Evolutionary conservation across 1,140 invertebrate genomes (phyloP).

Genomic region (Thalassaphorura encarpata): DNA sequence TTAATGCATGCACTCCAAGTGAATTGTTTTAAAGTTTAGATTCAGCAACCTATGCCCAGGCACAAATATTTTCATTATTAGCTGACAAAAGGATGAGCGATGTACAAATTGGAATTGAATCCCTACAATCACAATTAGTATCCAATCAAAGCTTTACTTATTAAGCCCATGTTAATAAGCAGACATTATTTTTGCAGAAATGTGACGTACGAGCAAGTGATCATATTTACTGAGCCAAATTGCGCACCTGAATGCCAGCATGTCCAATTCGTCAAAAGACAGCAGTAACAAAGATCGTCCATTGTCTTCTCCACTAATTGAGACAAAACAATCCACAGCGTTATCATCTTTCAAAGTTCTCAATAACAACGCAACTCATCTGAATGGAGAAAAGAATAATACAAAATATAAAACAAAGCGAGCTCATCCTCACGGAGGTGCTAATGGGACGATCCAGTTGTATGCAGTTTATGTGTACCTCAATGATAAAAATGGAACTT

Average conservation of each 20-base stretch:
- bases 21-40: not conserved
- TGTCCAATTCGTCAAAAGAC: not conserved
- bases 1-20: no score
- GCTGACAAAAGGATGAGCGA: not conserved
- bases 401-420: not conserved
- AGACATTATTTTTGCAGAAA: constrained; percentile 15
- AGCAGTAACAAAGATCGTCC: not conserved
- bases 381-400: not conserved
- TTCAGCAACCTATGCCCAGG: not conserved
- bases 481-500: constrained; percentile 28
- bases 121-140: not conserved
- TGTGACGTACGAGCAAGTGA: constrained; percentile 21
- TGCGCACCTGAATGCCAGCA: not conserved
- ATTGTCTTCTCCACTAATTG: not conserved
- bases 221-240: constrained; percentile 19
- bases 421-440: not conserved
- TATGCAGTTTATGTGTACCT: constrained; percentile 29
- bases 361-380: not conserved
- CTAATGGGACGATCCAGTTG: not conserved
- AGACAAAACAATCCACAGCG: not conserved
- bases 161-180: no score
- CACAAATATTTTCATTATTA: not conserved
- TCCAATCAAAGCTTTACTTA: not conserved
- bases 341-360: not conserved
- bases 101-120: not conserved